These are phyloP conservation scores for Ovis canadensis DNA, from an alignment of 2,113 vertebrate species.

Conservation along the genomic window DNA sequence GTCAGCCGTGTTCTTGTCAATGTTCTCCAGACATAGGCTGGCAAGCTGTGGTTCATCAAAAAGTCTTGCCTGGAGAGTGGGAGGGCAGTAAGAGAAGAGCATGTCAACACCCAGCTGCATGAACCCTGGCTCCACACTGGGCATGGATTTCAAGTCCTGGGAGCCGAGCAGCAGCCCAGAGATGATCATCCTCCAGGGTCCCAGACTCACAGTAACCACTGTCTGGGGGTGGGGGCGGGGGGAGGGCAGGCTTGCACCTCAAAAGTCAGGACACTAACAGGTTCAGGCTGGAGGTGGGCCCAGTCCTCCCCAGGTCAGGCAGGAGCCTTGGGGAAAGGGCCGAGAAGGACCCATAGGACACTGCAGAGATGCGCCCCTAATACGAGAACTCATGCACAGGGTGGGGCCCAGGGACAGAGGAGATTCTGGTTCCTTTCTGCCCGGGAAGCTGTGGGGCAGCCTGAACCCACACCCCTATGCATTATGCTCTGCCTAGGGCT, in stretches of 20 bases:
- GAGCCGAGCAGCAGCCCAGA: background rate
- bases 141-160: background rate
- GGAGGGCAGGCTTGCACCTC: background rate
- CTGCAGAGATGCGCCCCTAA: background rate
- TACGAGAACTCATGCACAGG: background rate
- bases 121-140: background rate
- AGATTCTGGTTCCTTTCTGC: background rate
- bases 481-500: background rate
- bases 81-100: background rate
- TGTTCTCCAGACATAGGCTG: constrained; percentile 96
- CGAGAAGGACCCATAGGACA: background rate
- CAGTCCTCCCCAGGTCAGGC: background rate
- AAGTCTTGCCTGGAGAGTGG: constrained; percentile 85
- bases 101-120: background rate
- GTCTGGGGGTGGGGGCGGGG: background rate
- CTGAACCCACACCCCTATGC: background rate
- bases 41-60: constrained; percentile 97
- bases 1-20: constrained; percentile 96
- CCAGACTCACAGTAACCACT: background rate
- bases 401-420: background rate
- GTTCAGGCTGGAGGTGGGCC: background rate
- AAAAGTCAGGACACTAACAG: no score
- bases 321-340: background rate
- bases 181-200: no score
- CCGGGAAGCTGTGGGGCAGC: background rate